Conservation (phyloP, 2,888 invertebrate genomes). For the Idaea dimidiata region DNA sequence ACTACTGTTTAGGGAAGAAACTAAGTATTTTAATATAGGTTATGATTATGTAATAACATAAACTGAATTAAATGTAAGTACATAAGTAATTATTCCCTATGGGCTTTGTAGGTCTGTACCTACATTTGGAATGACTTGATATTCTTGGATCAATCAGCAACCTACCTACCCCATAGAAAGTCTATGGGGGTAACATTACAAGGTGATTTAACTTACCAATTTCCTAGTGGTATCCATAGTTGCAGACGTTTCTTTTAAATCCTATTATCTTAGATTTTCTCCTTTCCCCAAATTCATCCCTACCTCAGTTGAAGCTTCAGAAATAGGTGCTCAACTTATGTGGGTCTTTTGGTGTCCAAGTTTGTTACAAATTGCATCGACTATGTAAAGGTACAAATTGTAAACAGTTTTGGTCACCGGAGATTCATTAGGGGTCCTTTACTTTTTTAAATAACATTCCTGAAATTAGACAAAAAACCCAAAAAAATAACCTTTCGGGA, state of each 20-base stretch:
- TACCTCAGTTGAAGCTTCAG: no score
- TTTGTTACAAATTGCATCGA: no score
- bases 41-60: not conserved
- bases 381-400: no score
- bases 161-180: not conserved
- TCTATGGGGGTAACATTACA: not conserved
- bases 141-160: not conserved
- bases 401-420: no score
- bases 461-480: no score
- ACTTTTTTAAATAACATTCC: no score
- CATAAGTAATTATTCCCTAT: not conserved
- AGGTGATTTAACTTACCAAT: conserved; percentile 30
- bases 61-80: not conserved
- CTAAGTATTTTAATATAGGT: not conserved
- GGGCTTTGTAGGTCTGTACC: not conserved
- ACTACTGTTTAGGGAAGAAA: not conserved
- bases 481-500: no score
- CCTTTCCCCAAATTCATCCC: no score
- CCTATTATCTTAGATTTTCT: not conserved
- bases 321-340: no score
- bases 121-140: not conserved
- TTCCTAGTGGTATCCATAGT: conserved; percentile 32
- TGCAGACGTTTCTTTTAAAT: not conserved
- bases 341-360: no score
- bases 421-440: no score